These are phyloP conservation scores for Cabera pusaria DNA, from an alignment of 2,888 invertebrate genomes.

Conservation along the genomic window DNA sequence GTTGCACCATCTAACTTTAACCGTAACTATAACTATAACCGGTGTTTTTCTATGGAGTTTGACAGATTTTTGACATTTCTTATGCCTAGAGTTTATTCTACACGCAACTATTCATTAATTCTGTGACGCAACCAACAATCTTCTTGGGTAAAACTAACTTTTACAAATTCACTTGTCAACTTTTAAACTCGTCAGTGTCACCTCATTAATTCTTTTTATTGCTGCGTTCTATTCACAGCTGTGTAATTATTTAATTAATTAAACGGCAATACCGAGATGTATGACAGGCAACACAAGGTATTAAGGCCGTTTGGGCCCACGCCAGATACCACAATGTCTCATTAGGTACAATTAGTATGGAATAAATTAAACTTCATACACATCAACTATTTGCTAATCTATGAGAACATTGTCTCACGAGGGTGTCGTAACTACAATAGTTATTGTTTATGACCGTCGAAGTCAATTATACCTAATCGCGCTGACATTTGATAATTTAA, in stretches of 20 bases:
- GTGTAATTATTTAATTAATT: conserved; percentile 26
- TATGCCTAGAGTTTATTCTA: too few species aligned
- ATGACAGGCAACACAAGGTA: conserved; percentile 24
- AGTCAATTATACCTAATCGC: conserved; percentile 29
- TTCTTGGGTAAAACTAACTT: too few species aligned
- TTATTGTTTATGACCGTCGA: conserved; percentile 22
- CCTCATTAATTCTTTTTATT: too few species aligned
- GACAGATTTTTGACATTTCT: too few species aligned
- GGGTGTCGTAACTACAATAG: conserved; percentile 40
- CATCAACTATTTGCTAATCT: conserved; percentile 14
- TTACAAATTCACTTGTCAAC: too few species aligned
- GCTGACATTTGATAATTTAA: conserved; percentile 31
- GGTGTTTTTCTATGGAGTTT: too few species aligned
- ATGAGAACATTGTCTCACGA: conserved; percentile 16
- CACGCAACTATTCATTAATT: too few species aligned
- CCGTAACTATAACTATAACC: too few species aligned
- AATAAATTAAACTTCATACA: conserved; percentile 59
- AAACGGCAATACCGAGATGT: conserved; percentile 21
- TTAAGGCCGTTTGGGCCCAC: conserved; percentile 48
- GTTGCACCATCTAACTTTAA: too few species aligned
- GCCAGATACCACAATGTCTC: conserved; percentile 61
- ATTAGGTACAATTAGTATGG: conserved; percentile 73
- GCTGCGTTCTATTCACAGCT: too few species aligned
- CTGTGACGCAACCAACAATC: too few species aligned
- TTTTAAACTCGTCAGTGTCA: too few species aligned